phyloP scores from a whole-genome alignment of 2,113 vertebrate genomes.

The Manacus vitellinus region DNA sequence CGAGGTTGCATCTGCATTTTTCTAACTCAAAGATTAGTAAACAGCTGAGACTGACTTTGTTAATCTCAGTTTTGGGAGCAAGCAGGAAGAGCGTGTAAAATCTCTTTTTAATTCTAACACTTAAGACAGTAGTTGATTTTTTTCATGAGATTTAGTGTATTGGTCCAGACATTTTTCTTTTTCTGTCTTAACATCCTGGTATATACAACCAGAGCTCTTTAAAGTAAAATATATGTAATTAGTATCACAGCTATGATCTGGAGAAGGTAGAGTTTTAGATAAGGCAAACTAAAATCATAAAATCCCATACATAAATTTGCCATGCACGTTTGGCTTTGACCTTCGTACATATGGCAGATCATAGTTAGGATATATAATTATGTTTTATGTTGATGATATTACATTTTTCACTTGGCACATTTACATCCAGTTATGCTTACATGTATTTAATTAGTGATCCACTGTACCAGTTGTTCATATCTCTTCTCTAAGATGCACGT shows the following conservation, averaged over 20 bases:
- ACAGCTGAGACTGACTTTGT: not conserved
- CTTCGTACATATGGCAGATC: not conserved
- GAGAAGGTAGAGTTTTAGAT: not conserved
- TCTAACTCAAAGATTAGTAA: not conserved
- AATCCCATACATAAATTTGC: not conserved
- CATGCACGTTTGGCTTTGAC: not conserved
- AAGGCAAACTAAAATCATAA: not conserved
- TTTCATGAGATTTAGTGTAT: not conserved
- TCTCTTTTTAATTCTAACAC: not conserved
- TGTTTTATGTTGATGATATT: not conserved
- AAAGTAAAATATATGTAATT: not conserved
- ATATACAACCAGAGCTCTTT: not conserved
- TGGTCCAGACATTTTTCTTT: not conserved
- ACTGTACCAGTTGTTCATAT: not conserved
- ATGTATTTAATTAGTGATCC: not conserved
- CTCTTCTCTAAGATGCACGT: not conserved
- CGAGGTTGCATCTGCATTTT: not conserved
- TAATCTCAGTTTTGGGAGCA: not conserved
- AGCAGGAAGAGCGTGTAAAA: not conserved
- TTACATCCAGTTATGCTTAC: not conserved
- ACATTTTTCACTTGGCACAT: not conserved
- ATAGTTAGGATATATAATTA: not conserved
- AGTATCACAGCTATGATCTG: not conserved
- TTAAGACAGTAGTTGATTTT: not conserved
- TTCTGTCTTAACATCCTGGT: not conserved